Evolutionary conservation across 1,140 invertebrate genomes (phyloP), one percentile per base, ranked within the genome.

Genomic region (Camponotus pennsylvanicus): DNA sequence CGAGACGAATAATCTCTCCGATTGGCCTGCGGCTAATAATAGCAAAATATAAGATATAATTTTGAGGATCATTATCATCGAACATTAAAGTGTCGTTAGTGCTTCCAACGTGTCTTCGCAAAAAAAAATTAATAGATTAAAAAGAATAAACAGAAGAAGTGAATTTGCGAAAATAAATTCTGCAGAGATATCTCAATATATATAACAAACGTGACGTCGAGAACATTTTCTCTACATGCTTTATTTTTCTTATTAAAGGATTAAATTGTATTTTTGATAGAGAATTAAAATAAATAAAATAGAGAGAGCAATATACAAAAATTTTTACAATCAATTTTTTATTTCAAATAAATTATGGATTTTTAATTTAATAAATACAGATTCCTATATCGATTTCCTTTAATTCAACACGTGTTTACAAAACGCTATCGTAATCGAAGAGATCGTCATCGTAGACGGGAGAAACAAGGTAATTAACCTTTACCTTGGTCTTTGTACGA

Each of bases 401-500:
- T 18, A 40, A 55, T 52, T 21, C 52, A 32, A n/a, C 45, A 21
- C 59, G 11, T 45, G 61, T n/a, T 71, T 59, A 34, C 8, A 1
- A 45, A 3, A 32, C 11, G 13, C 11, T 32, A 18, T 55, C 1
- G 21, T 7, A 13, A 45, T 71, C 66, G 37, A 34, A 59, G 37
- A 61, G 61, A 49, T 37, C 32, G 52, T 59, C 13, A 57, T 42
- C 15, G 27, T 32, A 6, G 15, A 7, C 2, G 7, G 7, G 6
- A 11, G 18, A 45, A 73, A 73, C 75, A 55, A 69, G 69, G 34
- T 82, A 66, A 80, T 86, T 86, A 86, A 86, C 84, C 83, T 85
- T 88, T 86, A 79, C 83, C 79, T 87, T 87, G 86, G 75, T 84
- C 70, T 73, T 64, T 15, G 45, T 45, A 32, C 61, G 73, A 55